Conservation (phyloP, 2,797 vertebrate genomes). For the Tadarida brasiliensis region DNA sequence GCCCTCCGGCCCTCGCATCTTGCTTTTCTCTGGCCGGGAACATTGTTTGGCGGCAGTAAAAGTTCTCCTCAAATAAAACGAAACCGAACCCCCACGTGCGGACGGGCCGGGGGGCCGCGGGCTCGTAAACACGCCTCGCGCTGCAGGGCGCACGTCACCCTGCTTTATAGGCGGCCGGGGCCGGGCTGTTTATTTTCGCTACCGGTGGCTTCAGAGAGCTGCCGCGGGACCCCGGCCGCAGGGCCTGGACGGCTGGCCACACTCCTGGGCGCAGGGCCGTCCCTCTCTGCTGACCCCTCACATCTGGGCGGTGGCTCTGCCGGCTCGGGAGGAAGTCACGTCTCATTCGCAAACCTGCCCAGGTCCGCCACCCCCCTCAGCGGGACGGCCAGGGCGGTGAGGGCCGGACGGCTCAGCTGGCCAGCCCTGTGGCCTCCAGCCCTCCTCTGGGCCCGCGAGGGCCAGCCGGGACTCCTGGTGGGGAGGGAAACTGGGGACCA, state of each 20-base stretch:
- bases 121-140: conserved; percentile 50
- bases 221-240: neutral
- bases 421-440: neutral
- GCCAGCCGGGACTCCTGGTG: neutral
- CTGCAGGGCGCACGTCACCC: conserved; percentile 56
- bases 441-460: fast-evolving
- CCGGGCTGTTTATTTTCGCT: neutral
- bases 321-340: conserved; percentile 75
- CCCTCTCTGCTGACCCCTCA: fast-evolving
- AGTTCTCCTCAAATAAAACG: conserved; percentile 77
- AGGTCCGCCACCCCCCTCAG: conserved; percentile 65
- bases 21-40: neutral
- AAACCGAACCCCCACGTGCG: conserved; percentile 51
- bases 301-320: conserved; percentile 75
- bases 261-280: neutral
- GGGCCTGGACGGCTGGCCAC: fast-evolving
- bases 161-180: neutral
- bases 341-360: conserved; percentile 68
- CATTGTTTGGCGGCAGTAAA: conserved; percentile 58
- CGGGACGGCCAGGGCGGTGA: conserved; percentile 28
- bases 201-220: conserved; percentile 56
- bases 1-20: fast-evolving
- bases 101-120: conserved; percentile 46
- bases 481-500: neutral
- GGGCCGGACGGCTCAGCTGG: neutral